Evolutionary conservation across 2,888 invertebrate genomes (phyloP), one percentile per base, ranked within the genome.

Genomic region (Heliconius charithonia): DNA sequence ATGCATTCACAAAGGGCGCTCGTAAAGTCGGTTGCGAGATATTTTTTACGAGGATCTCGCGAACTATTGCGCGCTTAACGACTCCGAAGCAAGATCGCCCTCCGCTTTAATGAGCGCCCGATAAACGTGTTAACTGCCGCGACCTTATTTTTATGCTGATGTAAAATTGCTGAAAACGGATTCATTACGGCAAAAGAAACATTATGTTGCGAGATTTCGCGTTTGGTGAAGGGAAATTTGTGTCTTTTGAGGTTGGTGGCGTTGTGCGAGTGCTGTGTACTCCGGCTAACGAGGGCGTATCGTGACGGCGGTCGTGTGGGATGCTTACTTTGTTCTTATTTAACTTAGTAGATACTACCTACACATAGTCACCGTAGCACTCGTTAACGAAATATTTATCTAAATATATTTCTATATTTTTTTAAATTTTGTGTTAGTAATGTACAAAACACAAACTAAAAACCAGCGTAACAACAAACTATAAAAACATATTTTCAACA

Each of bases 21-120:
- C 94, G 91, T 95, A 95, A 94, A 95, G 92, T 95, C 90, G 93
- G 93, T 92, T 91, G 93, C 92, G 93, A 94, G 93, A 94, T 94
- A 94, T 95, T 94, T 95, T 95, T 95, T 95, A 94, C 91, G 94
- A 94, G 94, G 93, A 95, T 94, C 94, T 94, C 93, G 95, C 93
- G 93, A 95, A 95, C 95, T 95, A 95, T 95, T 95, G 94, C 94
- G 94, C 94, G 94, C 94, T 95, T 95, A 95, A 95, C 95, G 94
- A 94, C 95, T 94, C 92, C 92, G 93, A 92, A 93, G 94, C 93
- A 92, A 94, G 94, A 94, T 95, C 94, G 93, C 93, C 92, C 94
- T 92, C 91, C 86, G 93, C 93, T 94, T 93, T 95, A 95, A 95
- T 95, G 95, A 95, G 93, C 92, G 93, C 94, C 94, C 93, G 95